phyloP scores from a whole-genome alignment of 2,888 invertebrate species.

The Cheilosia impressa region DNA sequence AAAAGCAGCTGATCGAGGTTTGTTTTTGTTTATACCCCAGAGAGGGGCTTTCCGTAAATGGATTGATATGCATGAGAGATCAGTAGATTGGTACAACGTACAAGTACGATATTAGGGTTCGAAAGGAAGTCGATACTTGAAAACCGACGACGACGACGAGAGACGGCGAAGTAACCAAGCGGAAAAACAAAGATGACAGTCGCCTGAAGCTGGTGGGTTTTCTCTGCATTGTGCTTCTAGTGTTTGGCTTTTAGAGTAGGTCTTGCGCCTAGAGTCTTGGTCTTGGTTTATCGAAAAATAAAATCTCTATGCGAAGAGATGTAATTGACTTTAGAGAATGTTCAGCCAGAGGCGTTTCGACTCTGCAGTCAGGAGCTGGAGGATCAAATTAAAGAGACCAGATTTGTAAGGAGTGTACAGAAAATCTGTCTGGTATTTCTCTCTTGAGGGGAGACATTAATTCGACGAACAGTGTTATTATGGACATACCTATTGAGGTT shows the following conservation, averaged over 20 bases:
- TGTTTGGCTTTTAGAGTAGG: conserved; percentile 3
- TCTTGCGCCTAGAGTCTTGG: neutral
- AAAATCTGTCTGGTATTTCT: neutral
- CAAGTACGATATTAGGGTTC: conserved; percentile 24
- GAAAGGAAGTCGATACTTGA: conserved; percentile 64
- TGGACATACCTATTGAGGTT: too few species aligned
- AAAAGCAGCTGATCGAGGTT: conserved; percentile 68
- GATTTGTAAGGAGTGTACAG: neutral
- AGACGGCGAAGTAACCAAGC: conserved; percentile 32
- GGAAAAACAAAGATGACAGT: conserved; percentile 44
- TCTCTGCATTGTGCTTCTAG: neutral
- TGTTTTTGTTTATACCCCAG: conserved; percentile 43
- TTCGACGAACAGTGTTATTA: neutral
- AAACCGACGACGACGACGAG: neutral
- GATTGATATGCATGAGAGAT: conserved; percentile 29
- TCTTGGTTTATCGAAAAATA: conserved; percentile 22
- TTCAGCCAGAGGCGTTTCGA: conserved; percentile 34
- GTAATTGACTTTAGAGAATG: conserved; percentile 53
- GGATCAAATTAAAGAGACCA: neutral
- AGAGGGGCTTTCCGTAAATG: conserved; percentile 13
- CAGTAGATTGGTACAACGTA: conserved; percentile 9
- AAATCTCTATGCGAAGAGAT: conserved; percentile 24
- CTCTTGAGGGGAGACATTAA: neutral
- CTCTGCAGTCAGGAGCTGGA: neutral
- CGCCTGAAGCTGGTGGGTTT: conserved; percentile 14